These are phyloP conservation scores for Podarcis muralis DNA, from an alignment of 2,113 vertebrate genomes.

Conservation along the genomic window DNA sequence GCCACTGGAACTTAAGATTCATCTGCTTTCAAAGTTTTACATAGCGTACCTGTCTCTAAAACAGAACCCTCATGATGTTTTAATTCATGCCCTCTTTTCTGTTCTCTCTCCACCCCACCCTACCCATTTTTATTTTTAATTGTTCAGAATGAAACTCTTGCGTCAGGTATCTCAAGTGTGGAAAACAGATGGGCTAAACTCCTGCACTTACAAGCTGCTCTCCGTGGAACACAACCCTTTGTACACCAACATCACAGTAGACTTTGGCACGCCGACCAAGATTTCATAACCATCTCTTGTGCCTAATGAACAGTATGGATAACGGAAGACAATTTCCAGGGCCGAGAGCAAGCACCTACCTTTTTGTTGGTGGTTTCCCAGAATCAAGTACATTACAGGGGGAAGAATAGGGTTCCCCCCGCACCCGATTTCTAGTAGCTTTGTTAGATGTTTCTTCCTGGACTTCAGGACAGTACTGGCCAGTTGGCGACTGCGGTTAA, in stretches of 20 bases:
- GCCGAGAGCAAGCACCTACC: not conserved
- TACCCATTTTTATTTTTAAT: not conserved
- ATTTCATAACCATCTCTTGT: slow-evolving; percentile 20
- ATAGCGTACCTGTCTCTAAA: not conserved
- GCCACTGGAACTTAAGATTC: not conserved
- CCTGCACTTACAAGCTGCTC: slow-evolving; percentile 86
- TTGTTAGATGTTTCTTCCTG: slow-evolving; percentile 23
- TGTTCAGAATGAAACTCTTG: slow-evolving; percentile 87
- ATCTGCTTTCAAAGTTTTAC: not conserved
- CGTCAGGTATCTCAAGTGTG: slow-evolving; percentile 80
- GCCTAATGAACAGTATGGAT: not conserved
- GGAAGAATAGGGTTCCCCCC: not conserved
- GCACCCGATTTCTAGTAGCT: not conserved
- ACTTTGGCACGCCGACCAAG: slow-evolving; percentile 72
- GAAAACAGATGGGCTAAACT: slow-evolving; percentile 89
- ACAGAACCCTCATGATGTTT: not conserved
- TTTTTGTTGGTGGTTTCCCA: not conserved
- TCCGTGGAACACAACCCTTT: slow-evolving; percentile 83
- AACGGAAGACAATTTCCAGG: not conserved
- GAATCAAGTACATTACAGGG: slow-evolving; percentile 14
- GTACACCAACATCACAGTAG: slow-evolving; percentile 91
- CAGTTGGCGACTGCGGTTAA: not conserved
- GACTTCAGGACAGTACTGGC: not conserved
- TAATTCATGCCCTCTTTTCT: not conserved
- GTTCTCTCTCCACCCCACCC: not conserved